Base-by-base conservation (phyloP, 2,797 vertebrate genomes). In the Eutrigla gurnardus region DNA sequence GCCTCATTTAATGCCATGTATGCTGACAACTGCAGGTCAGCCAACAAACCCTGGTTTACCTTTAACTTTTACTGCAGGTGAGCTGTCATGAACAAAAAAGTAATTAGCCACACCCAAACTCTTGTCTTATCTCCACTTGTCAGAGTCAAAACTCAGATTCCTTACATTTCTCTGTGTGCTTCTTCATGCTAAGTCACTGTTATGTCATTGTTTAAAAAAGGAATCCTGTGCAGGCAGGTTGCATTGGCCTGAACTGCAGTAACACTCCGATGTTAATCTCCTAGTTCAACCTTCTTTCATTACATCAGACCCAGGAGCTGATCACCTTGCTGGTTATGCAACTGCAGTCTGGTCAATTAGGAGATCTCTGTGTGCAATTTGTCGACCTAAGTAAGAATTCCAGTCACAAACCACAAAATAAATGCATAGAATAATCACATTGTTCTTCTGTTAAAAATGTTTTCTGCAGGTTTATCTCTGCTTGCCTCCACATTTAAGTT, bases 11-110 rank as follows among this genome's bases (percentile, higher is more conserved):
- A 67, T 35, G 64, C 33, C 77, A 72, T 11, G 32, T 14, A 50
- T 6, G 53, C 57, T 53, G 57, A 70, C 61, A 65, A 62, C 77
- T 75, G 65, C 60, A 42, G 50, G 47, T 35, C 14, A 25, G 43
- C 50, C 59, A 17, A 17, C 4, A 52, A 45, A 25, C 17, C 35
- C 15, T 4, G 32, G 14, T 71, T 77, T 65, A 63, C 62, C 39
- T 73, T 81, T 54, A 73, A 60, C 75, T 63, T 84, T 83, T 61
- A 68, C 73, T 57, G 33, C 72, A 81, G 74, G 77, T 81, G 72
- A 66, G 66, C 40, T 60, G 49, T 25, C 25, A 25, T 45, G 2
- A 50, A 62, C 35, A 61, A 12, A 63, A n/a, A 63, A 53, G 15
- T 61, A 13, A 13, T 14, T 12, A 4, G 58, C 47, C n/a, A 0